These are phyloP conservation scores for Drosophila quasianomalipes DNA, from an alignment of 2,888 invertebrate genomes.

Conservation along the genomic window DNA sequence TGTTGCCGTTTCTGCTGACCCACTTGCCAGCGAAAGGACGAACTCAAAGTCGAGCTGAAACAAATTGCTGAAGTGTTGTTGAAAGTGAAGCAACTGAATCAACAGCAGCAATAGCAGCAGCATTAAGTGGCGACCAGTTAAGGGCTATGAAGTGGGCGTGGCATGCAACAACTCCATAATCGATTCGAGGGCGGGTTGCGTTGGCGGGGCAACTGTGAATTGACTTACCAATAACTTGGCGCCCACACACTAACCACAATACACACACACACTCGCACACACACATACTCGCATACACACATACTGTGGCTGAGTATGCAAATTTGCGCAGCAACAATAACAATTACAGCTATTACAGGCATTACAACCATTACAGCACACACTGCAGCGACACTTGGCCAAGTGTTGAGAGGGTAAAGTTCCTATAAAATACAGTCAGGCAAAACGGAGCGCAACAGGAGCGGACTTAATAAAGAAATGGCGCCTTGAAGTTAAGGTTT, in stretches of 20 bases:
- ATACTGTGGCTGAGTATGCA: slow-evolving; percentile 47
- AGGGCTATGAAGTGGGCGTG: slow-evolving; percentile 51
- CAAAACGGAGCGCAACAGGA: slow-evolving; percentile 32
- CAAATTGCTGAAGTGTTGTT: slow-evolving; percentile 75
- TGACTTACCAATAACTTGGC: slow-evolving; percentile 69
- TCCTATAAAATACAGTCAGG: slow-evolving; percentile 22
- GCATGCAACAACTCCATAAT: slow-evolving; percentile 60
- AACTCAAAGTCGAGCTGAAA: slow-evolving; percentile 51
- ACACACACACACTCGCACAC: slow-evolving; percentile 15
- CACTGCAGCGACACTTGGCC: slow-evolving; percentile 59
- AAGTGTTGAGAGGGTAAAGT: slow-evolving; percentile 53
- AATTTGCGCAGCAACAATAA: slow-evolving; percentile 44
- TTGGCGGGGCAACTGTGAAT: slow-evolving; percentile 15
- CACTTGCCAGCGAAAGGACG: slow-evolving; percentile 54
- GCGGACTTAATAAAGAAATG: slow-evolving; percentile 1
- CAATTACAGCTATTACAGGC: slow-evolving; percentile 40
- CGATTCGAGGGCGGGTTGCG: slow-evolving; percentile 54
- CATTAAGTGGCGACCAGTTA: slow-evolving; percentile 67
- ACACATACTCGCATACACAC: neutral
- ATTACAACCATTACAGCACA: slow-evolving; percentile 59
- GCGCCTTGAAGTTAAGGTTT: neutral
- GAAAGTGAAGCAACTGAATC: slow-evolving; percentile 68
- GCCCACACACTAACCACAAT: slow-evolving; percentile 45
- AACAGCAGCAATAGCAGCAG: slow-evolving; percentile 57
- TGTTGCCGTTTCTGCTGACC: slow-evolving; percentile 49